A percentile compares a stretch with the other conserved stretches of the same genome.
These are phyloP conservation scores for Campoletis raptor DNA, from an alignment of 2,888 invertebrate genomes.

Conservation along the genomic window DNA sequence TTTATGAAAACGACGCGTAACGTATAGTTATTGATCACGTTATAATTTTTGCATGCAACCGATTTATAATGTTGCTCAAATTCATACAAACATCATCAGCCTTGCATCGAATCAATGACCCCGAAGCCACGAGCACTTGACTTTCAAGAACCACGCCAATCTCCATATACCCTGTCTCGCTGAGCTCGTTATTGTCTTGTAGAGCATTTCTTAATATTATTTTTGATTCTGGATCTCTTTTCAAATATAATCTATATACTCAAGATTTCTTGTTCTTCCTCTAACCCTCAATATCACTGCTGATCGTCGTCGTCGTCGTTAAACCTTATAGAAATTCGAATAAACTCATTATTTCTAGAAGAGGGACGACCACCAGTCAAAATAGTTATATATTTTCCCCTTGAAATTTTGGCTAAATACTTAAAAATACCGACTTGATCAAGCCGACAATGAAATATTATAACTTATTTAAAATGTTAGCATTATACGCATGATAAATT, in stretches of 20 bases:
- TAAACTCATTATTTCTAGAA: background rate
- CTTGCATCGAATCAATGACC: no score
- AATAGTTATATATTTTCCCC: background rate
- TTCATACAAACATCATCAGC: no score
- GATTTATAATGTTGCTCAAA: no score
- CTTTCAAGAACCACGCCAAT: constrained; percentile 11
- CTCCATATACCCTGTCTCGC: background rate
- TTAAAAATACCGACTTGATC: background rate
- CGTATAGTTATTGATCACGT: no score
- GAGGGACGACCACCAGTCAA: background rate
- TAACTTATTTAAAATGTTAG: no score
- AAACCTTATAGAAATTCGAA: background rate
- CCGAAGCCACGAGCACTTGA: background rate
- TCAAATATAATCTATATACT: background rate
- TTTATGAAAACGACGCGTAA: no score
- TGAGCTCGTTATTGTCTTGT: background rate
- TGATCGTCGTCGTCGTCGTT: background rate
- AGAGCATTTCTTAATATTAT: constrained; percentile 9
- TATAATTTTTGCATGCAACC: no score
- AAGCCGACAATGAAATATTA: no score
- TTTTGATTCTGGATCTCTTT: constrained; percentile 10
- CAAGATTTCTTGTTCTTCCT: background rate
- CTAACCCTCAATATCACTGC: background rate
- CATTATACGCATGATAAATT: background rate
- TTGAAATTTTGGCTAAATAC: background rate